Base-by-base conservation (phyloP, 2,888 invertebrate genomes). In the Nemoura dubitans region DNA sequence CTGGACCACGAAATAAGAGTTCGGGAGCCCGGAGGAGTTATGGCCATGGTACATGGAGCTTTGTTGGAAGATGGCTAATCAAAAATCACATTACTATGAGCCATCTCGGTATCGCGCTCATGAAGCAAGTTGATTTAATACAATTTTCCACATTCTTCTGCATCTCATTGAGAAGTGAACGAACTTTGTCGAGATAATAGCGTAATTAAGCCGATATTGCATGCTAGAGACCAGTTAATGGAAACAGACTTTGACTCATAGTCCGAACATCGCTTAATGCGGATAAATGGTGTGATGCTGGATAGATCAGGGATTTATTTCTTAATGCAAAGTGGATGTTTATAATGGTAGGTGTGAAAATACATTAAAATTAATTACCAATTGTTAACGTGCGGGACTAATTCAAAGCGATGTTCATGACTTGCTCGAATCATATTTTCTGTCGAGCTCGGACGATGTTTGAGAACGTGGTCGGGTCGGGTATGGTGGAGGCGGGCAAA, bases 351-450 rank as follows among this genome's bases (percentile, higher is more conserved):
- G n/a, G 81, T 81, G 81, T 81, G 28, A 81, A 81, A 29, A 81
- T 81, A 21, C 28, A 28, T n/a, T 81, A 14, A 30, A 81, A 29
- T n/a, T 30, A 81, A 30, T 30, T 28, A 81, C 29, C 81, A 29
- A 16, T 81, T 81, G 81, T 81, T 30, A n/a, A 30, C 81, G 81
- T 30, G 16, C 81, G 81, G 16, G 81, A 81, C 81, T 16, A 81
- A 81, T 80, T 81, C 81, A 81, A 81, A 26, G 80, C 28, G 2
- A 6, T 25, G 26, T 80, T 28, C 80, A 27, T 81, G 81, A 81
- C 81, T 81, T 81, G 78, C 7, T 25, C 27, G 7, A 28, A 76
- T 76, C 10, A 76, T 21, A 21, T 76, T 76, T 76, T 76, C 76
- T 21, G 5, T 76, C 7, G 28, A 78, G n/a, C 78, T 0, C 28